Evolutionary conservation across 2,113 vertebrate genomes (phyloP).

Genomic region (Tragelaphus imberbis): DNA sequence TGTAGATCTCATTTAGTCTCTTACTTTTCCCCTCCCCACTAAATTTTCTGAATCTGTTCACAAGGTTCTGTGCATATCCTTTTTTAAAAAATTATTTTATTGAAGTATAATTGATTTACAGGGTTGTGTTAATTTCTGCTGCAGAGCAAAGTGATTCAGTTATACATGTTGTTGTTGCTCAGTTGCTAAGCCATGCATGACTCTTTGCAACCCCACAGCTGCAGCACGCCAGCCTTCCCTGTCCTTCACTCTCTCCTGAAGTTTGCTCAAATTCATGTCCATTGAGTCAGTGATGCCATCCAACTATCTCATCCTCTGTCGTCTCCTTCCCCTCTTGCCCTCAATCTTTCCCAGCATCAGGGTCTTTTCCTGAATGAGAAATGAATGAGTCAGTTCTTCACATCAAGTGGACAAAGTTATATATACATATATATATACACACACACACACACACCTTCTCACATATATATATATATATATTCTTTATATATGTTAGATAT

Average conservation of each 20-base stretch:
- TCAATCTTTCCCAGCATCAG: not conserved
- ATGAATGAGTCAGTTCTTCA: not conserved
- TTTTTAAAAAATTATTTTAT: not conserved
- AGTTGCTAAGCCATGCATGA: accelerated
- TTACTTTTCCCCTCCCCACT: not conserved
- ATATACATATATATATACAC: accelerated
- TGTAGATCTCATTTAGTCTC: not conserved
- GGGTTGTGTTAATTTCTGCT: not conserved
- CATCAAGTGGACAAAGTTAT: not conserved
- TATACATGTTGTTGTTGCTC: not conserved
- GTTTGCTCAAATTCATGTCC: not conserved
- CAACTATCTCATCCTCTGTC: not conserved
- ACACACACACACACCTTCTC: not conserved
- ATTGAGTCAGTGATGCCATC: not conserved
- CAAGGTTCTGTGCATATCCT: not conserved
- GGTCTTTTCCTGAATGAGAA: not conserved
- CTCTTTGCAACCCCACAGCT: not conserved
- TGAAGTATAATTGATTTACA: not conserved
- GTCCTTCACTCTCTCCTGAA: not conserved
- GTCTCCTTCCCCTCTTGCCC: not conserved
- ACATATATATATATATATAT: not conserved
- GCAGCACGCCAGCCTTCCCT: not conserved
- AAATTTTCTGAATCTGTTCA: not conserved
- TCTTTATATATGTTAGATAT: not conserved
- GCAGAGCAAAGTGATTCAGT: not conserved